Evolutionary conservation across 1,140 invertebrate species (phyloP).

Genomic region (Leptinotarsa lineolata): DNA sequence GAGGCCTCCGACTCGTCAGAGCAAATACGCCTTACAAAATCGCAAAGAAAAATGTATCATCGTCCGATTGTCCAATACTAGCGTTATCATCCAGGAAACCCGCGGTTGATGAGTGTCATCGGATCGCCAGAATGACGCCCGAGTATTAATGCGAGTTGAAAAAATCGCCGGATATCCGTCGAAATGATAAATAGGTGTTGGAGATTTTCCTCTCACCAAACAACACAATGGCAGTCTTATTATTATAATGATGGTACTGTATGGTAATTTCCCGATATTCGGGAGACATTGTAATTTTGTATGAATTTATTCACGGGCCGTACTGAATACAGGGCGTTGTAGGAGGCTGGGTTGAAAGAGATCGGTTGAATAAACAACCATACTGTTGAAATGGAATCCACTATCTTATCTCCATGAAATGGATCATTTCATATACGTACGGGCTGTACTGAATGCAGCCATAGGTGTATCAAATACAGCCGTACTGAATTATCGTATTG

Average conservation of each 20-base stretch:
- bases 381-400: too few relatives aligned
- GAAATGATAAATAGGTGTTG: background rate
- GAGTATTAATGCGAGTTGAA: background rate
- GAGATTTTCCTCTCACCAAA: background rate
- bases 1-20: too few relatives aligned
- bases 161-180: background rate
- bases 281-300: background rate
- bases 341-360: too few relatives aligned
- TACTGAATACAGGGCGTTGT: background rate
- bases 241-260: background rate
- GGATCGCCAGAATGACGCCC: background rate
- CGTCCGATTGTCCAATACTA: too few relatives aligned
- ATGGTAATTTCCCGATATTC: background rate
- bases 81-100: background rate
- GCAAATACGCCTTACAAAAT: too few relatives aligned
- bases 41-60: too few relatives aligned
- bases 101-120: background rate
- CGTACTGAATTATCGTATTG: too few relatives aligned
- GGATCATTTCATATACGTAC: too few relatives aligned
- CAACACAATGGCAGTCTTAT: background rate
- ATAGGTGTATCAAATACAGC: too few relatives aligned
- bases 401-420: too few relatives aligned
- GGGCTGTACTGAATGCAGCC: too few relatives aligned
- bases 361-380: too few relatives aligned
- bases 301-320: background rate